Evolutionary conservation across 2,888 invertebrate genomes (phyloP).

Genomic region (Elmis aenea): DNA sequence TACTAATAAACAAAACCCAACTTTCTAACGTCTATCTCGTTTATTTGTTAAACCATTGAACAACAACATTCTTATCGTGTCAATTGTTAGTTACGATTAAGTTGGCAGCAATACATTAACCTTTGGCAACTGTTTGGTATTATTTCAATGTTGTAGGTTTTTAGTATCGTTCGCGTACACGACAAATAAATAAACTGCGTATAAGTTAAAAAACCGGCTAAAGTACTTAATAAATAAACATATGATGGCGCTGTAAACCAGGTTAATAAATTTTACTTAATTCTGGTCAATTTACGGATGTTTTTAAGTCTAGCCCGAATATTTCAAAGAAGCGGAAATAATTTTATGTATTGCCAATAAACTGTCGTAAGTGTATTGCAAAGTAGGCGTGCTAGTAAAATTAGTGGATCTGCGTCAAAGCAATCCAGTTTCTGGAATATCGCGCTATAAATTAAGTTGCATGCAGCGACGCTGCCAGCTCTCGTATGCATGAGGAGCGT

Average conservation of each 20-base stretch:
- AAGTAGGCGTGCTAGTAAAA: slow-evolving; percentile 36
- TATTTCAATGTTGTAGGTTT: too few relatives aligned
- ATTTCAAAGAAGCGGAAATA: slow-evolving; percentile 33
- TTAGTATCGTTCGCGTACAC: too few relatives aligned
- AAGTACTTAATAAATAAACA: too few relatives aligned
- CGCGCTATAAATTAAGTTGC: slow-evolving; percentile 36
- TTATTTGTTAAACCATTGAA: too few relatives aligned
- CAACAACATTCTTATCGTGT: too few relatives aligned
- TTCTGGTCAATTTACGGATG: slow-evolving; percentile 33
- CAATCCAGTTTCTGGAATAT: slow-evolving; percentile 33
- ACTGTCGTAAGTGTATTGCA: slow-evolving; percentile 31
- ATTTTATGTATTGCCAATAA: slow-evolving; percentile 39
- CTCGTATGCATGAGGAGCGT: slow-evolving; percentile 33
- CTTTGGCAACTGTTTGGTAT: too few relatives aligned
- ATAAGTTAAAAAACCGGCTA: too few relatives aligned
- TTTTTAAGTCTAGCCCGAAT: slow-evolving; percentile 33
- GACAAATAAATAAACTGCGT: too few relatives aligned
- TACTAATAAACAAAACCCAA: too few relatives aligned
- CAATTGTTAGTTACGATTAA: too few relatives aligned
- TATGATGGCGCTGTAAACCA: slow-evolving; percentile 3
- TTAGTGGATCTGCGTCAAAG: slow-evolving; percentile 33
- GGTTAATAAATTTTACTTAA: slow-evolving; percentile 28
- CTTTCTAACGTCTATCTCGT: too few relatives aligned
- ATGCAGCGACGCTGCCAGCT: slow-evolving; percentile 22
- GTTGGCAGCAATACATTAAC: too few relatives aligned